A percentile compares a stretch with the other conserved stretches of the same genome.
Evolutionary conservation across 2,113 vertebrate genomes (phyloP).

Genomic region (Lathamus discolor): DNA sequence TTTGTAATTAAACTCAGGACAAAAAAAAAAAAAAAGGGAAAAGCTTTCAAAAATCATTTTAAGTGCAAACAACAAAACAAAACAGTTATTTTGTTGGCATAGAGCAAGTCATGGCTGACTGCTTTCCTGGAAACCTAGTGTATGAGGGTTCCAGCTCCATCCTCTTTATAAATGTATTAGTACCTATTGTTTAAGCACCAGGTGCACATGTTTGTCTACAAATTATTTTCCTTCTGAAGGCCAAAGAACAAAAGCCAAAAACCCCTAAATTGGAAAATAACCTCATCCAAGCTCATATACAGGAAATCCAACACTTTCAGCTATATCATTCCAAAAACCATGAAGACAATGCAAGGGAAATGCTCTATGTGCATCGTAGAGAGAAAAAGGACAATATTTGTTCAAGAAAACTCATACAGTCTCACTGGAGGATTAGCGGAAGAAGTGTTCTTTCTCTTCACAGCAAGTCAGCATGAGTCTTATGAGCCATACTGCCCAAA

Average conservation of each 20-base stretch:
- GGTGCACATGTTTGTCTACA: constrained; percentile 65
- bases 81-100: neutral
- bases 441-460: neutral
- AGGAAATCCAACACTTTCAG: constrained; percentile 39
- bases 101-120: neutral
- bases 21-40: neutral
- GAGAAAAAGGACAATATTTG: neutral
- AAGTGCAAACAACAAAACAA: neutral
- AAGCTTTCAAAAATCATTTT: neutral
- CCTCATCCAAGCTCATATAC: constrained; percentile 18
- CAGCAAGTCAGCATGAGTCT: neutral
- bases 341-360: neutral
- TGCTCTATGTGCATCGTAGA: neutral
- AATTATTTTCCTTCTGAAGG: constrained; percentile 62
- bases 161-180: constrained; percentile 6
- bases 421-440: neutral
- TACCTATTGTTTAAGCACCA: constrained; percentile 67
- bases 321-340: neutral
- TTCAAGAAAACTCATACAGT: neutral
- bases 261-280: constrained; percentile 14
- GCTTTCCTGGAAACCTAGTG: constrained; percentile 56
- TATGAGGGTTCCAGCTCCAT: constrained; percentile 27
- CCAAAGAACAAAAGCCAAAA: constrained; percentile 56
- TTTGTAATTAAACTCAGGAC: neutral
- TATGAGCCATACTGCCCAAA: neutral